Evolutionary conservation across 2,113 vertebrate genomes (phyloP), one percentile per base, ranked within the genome.

Genomic region (Cavia aperea): DNA sequence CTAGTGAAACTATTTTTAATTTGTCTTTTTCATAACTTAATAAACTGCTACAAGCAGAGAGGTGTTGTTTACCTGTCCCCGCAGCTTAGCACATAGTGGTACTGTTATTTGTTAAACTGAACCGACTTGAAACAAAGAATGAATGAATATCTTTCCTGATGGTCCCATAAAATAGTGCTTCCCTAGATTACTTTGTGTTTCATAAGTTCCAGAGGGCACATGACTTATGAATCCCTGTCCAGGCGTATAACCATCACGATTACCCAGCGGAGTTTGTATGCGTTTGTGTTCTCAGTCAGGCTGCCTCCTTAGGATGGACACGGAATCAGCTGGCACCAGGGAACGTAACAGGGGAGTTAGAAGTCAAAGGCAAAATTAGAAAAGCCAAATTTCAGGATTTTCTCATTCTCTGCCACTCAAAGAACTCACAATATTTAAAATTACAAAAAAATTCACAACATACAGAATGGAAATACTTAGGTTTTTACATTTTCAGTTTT

Each of bases 301-400:
- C 63, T 84, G 81, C 60, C 70, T 62, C 6, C 43, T 54, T 36
- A 89, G 83, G 18, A 24, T 5, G 43, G 66, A 77, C 24, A n/a
- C 16, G 6, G 66, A 87, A 49, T 26, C 66, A 73, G 56, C 68
- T 82, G 51, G 66, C 19, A 78, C 33, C 4, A 21, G 26, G 31
- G 62, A 81, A 43, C 19, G 83, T 0, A 62, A n/a, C 2, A 16
- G 54, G 36, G 26, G 8, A 83, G 18, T 73, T 51, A 86, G 65
- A 93, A 77, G 77, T 75, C 39, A 93, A 86, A 93, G 70, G 51
- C 26, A 68, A 81, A 90, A 86, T 39, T 13, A 91, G 36, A 33
- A 70, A 88, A 93, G 63, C 2, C 56, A 84, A 66, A 75, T 79
- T 88, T 46, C 54, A 92, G 56, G 4, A 39, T 6, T 86, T 75